Conservation (phyloP, 2,888 invertebrate genomes). For the Tipula lateralis region DNA sequence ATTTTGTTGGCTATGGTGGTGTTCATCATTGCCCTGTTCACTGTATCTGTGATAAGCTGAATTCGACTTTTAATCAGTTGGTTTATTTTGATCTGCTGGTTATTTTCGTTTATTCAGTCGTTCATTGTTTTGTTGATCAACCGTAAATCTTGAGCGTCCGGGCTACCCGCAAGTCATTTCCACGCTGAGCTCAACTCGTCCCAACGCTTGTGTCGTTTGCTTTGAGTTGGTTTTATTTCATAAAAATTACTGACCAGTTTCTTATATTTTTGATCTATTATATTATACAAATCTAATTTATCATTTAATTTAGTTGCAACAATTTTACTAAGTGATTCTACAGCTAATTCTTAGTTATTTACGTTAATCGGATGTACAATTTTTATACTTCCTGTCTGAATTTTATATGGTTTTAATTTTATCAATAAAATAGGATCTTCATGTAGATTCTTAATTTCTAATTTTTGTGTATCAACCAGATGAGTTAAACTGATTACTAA, state of each 20-base stretch:
- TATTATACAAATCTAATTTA: no score
- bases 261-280: no score
- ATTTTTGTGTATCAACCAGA: no score
- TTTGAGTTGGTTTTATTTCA: no score
- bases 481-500: no score
- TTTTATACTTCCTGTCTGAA: no score
- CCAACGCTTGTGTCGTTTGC: background rate
- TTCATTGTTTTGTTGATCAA: background rate
- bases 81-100: background rate
- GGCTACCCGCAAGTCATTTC: no score
- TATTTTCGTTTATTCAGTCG: background rate
- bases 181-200: background rate
- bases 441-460: no score
- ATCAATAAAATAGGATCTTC: no score
- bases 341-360: background rate
- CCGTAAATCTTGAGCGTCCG: background rate
- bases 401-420: no score
- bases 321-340: background rate
- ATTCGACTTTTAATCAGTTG: background rate
- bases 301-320: no score
- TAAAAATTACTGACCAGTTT: no score
- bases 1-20: background rate
- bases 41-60: background rate
- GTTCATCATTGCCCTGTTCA: background rate
- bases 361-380: background rate